Conservation (phyloP, 2,797 vertebrate species). For the Valencia hispanica region DNA sequence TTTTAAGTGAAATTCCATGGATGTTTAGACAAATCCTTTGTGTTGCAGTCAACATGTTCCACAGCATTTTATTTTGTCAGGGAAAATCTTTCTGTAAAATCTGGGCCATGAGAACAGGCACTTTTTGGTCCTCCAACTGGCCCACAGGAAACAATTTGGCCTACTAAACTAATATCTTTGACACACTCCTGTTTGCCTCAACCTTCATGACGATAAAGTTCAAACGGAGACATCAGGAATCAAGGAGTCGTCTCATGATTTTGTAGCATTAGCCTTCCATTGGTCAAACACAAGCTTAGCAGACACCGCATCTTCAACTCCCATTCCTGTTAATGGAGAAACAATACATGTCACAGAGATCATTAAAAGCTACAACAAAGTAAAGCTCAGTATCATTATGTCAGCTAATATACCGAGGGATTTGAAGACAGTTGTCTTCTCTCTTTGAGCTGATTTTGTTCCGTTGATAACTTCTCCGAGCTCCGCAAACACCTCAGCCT, state of each 20-base stretch:
- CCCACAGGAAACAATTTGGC: neutral
- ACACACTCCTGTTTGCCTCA: neutral
- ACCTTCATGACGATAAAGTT: neutral
- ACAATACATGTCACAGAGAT: neutral
- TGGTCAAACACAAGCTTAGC: conserved; percentile 91
- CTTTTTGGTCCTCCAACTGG: too few species aligned
- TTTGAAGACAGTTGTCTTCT: conserved; percentile 95
- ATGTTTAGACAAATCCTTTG: neutral
- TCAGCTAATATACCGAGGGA: conserved; percentile 84
- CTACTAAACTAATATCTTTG: neutral
- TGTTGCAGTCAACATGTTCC: too few species aligned
- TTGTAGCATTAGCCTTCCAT: conserved; percentile 76
- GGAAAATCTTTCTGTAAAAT: neutral
- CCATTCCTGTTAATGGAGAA: conserved; percentile 84
- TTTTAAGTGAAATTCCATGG: too few species aligned
- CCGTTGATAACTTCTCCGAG: conserved; percentile 92
- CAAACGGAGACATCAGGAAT: neutral
- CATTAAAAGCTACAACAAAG: neutral
- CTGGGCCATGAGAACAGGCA: too few species aligned
- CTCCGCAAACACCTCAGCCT: conserved; percentile 92
- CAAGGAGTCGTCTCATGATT: conserved; percentile 45
- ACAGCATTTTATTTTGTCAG: neutral
- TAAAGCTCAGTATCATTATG: neutral
- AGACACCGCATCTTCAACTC: conserved; percentile 89
- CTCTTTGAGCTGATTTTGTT: conserved; percentile 82